phyloP scores from a whole-genome alignment of 23 tunicate species.

The Phallusia fumigata region DNA sequence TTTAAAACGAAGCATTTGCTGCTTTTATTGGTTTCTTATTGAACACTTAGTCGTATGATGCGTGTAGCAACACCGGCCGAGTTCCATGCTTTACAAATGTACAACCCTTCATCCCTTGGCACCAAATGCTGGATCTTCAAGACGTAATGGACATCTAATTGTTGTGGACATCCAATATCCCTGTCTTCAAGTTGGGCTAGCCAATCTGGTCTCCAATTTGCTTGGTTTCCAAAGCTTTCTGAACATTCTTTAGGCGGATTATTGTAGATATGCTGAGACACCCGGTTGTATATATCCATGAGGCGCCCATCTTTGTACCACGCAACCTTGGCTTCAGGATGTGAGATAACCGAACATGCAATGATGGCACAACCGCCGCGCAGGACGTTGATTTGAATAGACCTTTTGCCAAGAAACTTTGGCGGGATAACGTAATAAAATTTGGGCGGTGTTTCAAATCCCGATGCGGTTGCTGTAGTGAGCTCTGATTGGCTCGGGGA shows the following conservation, averaged over 20 bases:
- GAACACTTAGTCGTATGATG: slow-evolving; percentile 39
- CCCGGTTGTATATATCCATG: slow-evolving; percentile 77
- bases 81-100: slow-evolving; percentile 94
- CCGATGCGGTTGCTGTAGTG: slow-evolving; percentile 26
- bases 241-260: slow-evolving; percentile 27
- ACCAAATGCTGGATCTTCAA: slow-evolving; percentile 56
- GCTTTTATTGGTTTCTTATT: background rate
- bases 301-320: slow-evolving; percentile 89
- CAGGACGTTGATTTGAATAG: slow-evolving; percentile 18
- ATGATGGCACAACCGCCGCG: slow-evolving; percentile 52
- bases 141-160: slow-evolving; percentile 75
- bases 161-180: slow-evolving; percentile 35
- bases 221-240: slow-evolving; percentile 1
- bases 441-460: slow-evolving; percentile 82
- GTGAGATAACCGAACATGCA: slow-evolving; percentile 59
- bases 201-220: slow-evolving; percentile 27
- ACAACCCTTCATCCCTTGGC: slow-evolving; percentile 58
- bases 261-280: slow-evolving; percentile 52
- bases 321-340: slow-evolving; percentile 84
- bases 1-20: background rate
- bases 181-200: slow-evolving; percentile 12
- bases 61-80: slow-evolving; percentile 82
- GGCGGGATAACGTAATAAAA: slow-evolving; percentile 82
- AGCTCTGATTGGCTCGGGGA: background rate
- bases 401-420: slow-evolving; percentile 67